Conservation (phyloP, 2,113 vertebrate genomes). For the Telmatochromis sp. region DNA sequence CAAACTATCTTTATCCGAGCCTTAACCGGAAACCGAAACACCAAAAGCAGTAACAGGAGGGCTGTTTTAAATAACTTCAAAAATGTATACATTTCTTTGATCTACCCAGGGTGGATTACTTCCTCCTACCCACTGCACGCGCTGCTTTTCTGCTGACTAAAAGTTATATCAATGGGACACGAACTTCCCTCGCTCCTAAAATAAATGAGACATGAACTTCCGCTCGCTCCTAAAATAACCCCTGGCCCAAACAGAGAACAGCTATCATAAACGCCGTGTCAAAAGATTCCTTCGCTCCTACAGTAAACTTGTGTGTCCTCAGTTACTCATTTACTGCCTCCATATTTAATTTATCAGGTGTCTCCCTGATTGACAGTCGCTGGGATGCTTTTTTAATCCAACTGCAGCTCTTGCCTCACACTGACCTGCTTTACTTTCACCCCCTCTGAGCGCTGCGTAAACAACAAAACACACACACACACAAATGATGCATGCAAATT, state of each 20-base stretch:
- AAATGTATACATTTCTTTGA: neutral
- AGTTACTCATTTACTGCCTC: neutral
- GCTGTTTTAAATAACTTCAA: neutral
- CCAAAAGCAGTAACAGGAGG: neutral
- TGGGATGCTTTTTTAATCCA: neutral
- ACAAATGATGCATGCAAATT: conserved; percentile 34
- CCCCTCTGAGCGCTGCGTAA: neutral
- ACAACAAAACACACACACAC: neutral
- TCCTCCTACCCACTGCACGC: neutral
- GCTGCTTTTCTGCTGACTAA: neutral
- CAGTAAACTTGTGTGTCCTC: neutral
- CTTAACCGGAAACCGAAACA: neutral
- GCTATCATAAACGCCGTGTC: neutral
- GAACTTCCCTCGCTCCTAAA: neutral
- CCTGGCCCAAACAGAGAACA: neutral
- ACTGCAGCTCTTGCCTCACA: neutral
- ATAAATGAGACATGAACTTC: neutral
- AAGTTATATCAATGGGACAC: neutral
- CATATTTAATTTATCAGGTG: conserved; percentile 39
- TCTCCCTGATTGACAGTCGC: conserved; percentile 9
- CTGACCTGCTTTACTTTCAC: neutral
- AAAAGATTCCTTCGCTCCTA: neutral
- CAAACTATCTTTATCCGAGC: neutral
- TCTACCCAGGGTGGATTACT: neutral
- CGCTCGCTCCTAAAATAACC: neutral